phyloP scores from a whole-genome alignment of 2,113 vertebrate genomes.

The Podiceps cristatus region DNA sequence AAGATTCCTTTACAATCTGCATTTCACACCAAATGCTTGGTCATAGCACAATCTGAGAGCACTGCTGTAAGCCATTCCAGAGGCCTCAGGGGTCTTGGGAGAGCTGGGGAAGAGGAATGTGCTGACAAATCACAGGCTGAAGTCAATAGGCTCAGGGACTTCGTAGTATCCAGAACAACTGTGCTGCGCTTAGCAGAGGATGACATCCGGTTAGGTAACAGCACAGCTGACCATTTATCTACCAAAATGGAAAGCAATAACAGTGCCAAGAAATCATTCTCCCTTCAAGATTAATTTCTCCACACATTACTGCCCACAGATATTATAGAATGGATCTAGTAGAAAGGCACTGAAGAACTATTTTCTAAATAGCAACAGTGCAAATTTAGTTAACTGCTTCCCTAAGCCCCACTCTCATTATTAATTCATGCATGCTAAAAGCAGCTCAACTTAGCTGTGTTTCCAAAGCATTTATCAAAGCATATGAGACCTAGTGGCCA shows the following conservation, averaged over 20 bases:
- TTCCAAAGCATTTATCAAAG: background rate
- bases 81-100: accelerated
- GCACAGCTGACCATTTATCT: background rate
- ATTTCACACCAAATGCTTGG: background rate
- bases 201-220: background rate
- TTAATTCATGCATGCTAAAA: background rate
- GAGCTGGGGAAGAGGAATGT: accelerated
- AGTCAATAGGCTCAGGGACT: accelerated
- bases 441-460: background rate
- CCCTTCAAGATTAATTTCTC: background rate
- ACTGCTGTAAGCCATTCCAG: accelerated
- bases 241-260: background rate
- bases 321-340: background rate
- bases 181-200: background rate
- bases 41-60: background rate
- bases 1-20: background rate
- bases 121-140: background rate
- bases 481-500: background rate
- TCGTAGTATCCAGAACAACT: background rate
- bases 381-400: background rate
- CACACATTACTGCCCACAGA: background rate
- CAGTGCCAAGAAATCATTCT: background rate
- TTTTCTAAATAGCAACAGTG: background rate
- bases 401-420: background rate
- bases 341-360: background rate